These are phyloP conservation scores for Chiloscyllium punctatum DNA, from an alignment of 2,797 vertebrate species.

Conservation along the genomic window DNA sequence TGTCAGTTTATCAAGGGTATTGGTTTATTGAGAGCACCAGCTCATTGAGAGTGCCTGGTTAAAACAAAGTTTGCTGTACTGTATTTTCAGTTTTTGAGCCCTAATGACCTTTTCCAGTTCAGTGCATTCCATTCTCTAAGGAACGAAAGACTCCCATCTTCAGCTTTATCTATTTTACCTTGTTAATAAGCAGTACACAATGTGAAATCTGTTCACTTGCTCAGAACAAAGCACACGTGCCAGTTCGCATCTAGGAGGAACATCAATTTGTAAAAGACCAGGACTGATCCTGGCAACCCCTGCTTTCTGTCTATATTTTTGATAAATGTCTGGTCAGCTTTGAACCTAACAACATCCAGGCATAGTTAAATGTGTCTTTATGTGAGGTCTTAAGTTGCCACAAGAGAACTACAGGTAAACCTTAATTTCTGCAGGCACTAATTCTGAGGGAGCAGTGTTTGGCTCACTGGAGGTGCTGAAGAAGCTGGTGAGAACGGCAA, in stretches of 20 bases:
- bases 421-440: neutral
- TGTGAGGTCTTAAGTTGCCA: neutral
- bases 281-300: neutral
- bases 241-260: neutral
- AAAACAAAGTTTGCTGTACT: too few species aligned
- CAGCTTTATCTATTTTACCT: neutral
- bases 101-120: neutral
- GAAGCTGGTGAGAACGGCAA: too few species aligned
- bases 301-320: neutral
- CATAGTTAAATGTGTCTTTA: too few species aligned
- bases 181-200: neutral
- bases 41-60: too few species aligned
- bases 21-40: too few species aligned
- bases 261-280: neutral
- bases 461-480: too few species aligned
- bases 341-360: neutral
- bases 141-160: neutral
- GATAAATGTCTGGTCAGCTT: neutral
- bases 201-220: neutral
- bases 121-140: neutral
- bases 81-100: neutral
- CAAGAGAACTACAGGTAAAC: neutral
- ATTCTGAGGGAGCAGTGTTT: too few species aligned
- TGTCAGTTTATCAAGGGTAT: too few species aligned
- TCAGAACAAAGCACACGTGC: neutral